Evolutionary conservation across 2,888 invertebrate species (phyloP), one percentile per base, ranked within the genome.

Genomic region (Drosophila algonquin): DNA sequence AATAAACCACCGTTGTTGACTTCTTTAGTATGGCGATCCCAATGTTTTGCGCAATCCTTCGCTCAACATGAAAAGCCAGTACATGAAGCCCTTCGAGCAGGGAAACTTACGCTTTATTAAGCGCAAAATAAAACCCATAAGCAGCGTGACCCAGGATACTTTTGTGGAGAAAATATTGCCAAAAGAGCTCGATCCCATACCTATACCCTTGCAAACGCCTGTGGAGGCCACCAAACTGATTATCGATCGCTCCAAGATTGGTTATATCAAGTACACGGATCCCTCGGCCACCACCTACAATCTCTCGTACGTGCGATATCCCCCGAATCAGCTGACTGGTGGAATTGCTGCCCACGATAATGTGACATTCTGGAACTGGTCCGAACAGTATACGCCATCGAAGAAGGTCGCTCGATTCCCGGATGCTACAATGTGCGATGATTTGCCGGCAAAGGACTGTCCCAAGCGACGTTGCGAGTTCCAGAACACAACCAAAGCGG

Each of bases 281-380:
- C 81, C 90, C 6, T 64, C 79, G 6, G 90, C 90, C 12, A 91
- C 92, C 14, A 92, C 92, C 0, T 84, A 84, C 52, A 89, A 83
- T 54, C 70, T 92, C 1, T 76, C 83, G 4, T 91, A 87, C 74
- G 76, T 81, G 1, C 63, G 76, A 3, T 81, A 77, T 47, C 74
- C 86, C 3, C 73, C 80, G 1, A 30, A 79, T 16, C 78, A 87
- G 32, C 52, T 91, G 4, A 44, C 56, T 1, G 72, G 63, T 0
- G 79, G 89, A 9, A 75, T 91, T 21, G 87, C 82, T 0, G 79
- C 82, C 1, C 84, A 87, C 2, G 91, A 92, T 59, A 87, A 82
- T 47, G 88, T 92, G 24, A 92, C 91, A 10, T 90, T 81, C 65
- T 92, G 92, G 91, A 92, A 91, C 64, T 92, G 92, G 92, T 51